Evolutionary conservation across 2,113 vertebrate genomes (phyloP).

Genomic region (Odocoileus hemionus): DNA sequence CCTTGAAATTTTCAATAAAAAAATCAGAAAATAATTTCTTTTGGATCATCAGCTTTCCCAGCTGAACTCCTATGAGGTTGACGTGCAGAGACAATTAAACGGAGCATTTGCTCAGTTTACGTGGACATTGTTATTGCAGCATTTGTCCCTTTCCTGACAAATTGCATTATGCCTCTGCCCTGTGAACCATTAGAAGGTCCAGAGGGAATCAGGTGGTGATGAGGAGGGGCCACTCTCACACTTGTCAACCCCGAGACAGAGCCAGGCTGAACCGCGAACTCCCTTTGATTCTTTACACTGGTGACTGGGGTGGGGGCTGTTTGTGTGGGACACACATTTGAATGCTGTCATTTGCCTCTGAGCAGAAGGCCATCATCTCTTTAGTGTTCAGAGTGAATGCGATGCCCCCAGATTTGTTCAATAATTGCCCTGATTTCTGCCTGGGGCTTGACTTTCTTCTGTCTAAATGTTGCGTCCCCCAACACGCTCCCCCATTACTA

Average conservation of each 20-base stretch:
- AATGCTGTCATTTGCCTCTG: constrained; percentile 43
- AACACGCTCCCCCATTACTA: neutral
- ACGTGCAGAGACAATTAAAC: constrained; percentile 78
- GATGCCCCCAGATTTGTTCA: constrained; percentile 62
- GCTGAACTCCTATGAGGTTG: constrained; percentile 42
- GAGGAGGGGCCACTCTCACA: constrained; percentile 50
- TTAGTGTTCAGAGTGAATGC: constrained; percentile 45
- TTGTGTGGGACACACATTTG: neutral
- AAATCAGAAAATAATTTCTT: constrained; percentile 76
- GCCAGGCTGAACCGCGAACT: neutral
- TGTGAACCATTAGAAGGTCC: constrained; percentile 66
- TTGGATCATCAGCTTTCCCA: constrained; percentile 45
- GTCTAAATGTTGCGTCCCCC: constrained; percentile 40
- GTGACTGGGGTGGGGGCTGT: neutral
- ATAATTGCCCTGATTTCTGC: constrained; percentile 60
- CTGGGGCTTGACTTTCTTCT: constrained; percentile 51
- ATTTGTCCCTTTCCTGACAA: constrained; percentile 83
- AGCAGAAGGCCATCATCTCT: constrained; percentile 56
- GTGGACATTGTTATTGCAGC: constrained; percentile 78
- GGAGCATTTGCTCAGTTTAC: constrained; percentile 13
- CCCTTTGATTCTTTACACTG: constrained; percentile 58
- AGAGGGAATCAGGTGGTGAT: constrained; percentile 62
- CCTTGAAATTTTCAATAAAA: constrained; percentile 82
- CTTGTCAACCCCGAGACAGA: constrained; percentile 64
- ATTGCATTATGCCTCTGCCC: constrained; percentile 75